phyloP scores from a whole-genome alignment of 2,888 invertebrate species.

The Strigamia crassipes region DNA sequence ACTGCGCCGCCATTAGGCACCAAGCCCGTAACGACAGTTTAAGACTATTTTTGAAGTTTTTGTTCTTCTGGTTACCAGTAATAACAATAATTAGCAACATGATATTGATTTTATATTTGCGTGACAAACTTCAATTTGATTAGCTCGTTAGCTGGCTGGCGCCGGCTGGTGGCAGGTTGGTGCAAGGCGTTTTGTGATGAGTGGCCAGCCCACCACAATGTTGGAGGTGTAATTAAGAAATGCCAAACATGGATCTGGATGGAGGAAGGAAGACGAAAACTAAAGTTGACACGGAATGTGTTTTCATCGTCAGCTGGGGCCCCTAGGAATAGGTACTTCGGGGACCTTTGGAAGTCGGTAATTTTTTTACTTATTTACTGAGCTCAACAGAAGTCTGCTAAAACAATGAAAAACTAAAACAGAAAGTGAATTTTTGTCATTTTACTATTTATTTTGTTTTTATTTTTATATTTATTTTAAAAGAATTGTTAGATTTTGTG shows the following conservation, averaged over 20 bases:
- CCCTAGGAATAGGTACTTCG: too few species aligned
- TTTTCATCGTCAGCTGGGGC: too few species aligned
- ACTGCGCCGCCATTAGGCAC: not conserved
- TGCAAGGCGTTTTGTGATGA: conserved; percentile 18
- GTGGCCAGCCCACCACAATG: not conserved
- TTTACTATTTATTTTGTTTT: too few species aligned
- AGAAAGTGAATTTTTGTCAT: too few species aligned
- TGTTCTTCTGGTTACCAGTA: not conserved
- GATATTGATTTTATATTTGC: not conserved
- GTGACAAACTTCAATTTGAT: conserved; percentile 10
- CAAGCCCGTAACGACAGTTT: not conserved
- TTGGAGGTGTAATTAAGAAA: conserved; percentile 25
- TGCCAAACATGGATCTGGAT: not conserved
- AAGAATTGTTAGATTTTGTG: too few species aligned
- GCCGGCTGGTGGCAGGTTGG: conserved; percentile 17
- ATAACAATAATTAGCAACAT: conserved; percentile 38
- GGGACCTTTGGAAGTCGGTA: too few species aligned
- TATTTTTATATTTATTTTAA: too few species aligned
- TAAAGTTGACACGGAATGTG: not conserved
- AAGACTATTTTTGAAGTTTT: conserved; percentile 16
- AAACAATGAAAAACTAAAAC: too few species aligned
- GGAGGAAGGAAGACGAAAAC: not conserved
- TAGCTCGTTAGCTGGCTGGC: conserved; percentile 19
- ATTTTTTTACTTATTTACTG: too few species aligned
- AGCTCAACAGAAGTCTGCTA: too few species aligned